A percentile compares a stretch with the other conserved stretches of the same genome.
Conservation (phyloP, 2,888 invertebrate species). For the Athalia circularis region DNA sequence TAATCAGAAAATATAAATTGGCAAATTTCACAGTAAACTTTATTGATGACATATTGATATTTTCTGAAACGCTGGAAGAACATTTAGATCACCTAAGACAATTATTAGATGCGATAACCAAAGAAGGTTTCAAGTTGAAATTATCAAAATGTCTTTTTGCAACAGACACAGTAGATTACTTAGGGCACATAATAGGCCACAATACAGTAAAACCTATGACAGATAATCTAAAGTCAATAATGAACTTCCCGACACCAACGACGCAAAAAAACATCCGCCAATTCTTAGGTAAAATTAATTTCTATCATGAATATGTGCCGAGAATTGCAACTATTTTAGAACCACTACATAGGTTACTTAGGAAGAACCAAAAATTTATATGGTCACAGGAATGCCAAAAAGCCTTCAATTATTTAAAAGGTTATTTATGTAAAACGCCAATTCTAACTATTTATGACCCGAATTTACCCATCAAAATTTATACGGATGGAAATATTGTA, state of each 20-base stretch:
- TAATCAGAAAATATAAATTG: slow-evolving; percentile 53
- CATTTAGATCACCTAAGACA: slow-evolving; percentile 44
- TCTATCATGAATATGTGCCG: slow-evolving; percentile 47
- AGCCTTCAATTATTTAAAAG: slow-evolving; percentile 5
- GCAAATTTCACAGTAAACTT: slow-evolving; percentile 50
- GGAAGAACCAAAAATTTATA: slow-evolving; percentile 7
- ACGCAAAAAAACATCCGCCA: slow-evolving; percentile 28
- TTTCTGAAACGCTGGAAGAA: slow-evolving; percentile 50
- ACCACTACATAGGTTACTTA: slow-evolving; percentile 47
- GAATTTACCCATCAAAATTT: not conserved
- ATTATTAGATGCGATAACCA: slow-evolving; percentile 51
- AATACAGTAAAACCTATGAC: slow-evolving; percentile 49
- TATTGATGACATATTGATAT: slow-evolving; percentile 52
- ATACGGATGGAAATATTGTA: not conserved
- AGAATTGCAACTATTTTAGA: slow-evolving; percentile 40
- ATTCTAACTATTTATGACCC: not conserved
- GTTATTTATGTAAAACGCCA: not conserved
- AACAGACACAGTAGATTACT: slow-evolving; percentile 45
- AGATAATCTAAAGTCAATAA: slow-evolving; percentile 50
- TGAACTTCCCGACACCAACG: slow-evolving; percentile 47
- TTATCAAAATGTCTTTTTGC: slow-evolving; percentile 46
- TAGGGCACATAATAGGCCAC: slow-evolving; percentile 49
- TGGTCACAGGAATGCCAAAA: slow-evolving; percentile 16
- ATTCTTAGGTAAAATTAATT: slow-evolving; percentile 44
- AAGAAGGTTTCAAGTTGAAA: slow-evolving; percentile 52